Conservation (phyloP, 2,888 invertebrate genomes). For the Caenorhabditis sp. region DNA sequence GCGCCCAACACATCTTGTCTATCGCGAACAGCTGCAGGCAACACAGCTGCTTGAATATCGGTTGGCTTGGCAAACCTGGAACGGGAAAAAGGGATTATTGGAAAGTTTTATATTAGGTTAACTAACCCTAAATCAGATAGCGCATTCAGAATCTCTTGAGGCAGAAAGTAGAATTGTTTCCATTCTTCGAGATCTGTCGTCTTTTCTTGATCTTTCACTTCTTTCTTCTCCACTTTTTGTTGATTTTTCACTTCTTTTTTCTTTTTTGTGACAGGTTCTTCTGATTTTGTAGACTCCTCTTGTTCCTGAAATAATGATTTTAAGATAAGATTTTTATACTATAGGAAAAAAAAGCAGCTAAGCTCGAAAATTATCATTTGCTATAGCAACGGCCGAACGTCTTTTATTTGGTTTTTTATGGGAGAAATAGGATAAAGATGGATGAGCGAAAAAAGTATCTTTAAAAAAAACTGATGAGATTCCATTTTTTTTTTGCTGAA, state of each 20-base stretch:
- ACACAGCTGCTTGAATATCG: slow-evolving; percentile 82
- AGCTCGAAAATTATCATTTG: no score
- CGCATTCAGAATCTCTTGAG: slow-evolving; percentile 41
- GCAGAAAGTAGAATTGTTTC: slow-evolving; percentile 46
- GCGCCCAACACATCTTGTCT: slow-evolving; percentile 93
- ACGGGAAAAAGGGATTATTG: background rate
- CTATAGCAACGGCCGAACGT: no score
- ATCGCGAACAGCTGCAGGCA: slow-evolving; percentile 86
- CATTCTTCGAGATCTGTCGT: slow-evolving; percentile 31
- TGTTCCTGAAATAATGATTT: background rate
- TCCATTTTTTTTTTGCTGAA: no score
- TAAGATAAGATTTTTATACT: no score
- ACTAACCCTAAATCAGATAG: slow-evolving; percentile 45
- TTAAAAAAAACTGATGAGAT: no score
- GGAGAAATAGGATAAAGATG: no score
- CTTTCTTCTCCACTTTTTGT: slow-evolving; percentile 10
- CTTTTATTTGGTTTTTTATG: no score
- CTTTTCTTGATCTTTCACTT: slow-evolving; percentile 5
- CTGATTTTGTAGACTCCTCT: background rate
- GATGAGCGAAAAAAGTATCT: no score
- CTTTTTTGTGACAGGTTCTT: slow-evolving; percentile 9
- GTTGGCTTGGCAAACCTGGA: slow-evolving; percentile 78
- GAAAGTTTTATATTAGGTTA: background rate
- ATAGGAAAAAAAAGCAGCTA: no score
- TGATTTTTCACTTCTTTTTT: slow-evolving; percentile 20